Evolutionary conservation across 2,113 vertebrate genomes (phyloP).

Genomic region (Piaya cayana): DNA sequence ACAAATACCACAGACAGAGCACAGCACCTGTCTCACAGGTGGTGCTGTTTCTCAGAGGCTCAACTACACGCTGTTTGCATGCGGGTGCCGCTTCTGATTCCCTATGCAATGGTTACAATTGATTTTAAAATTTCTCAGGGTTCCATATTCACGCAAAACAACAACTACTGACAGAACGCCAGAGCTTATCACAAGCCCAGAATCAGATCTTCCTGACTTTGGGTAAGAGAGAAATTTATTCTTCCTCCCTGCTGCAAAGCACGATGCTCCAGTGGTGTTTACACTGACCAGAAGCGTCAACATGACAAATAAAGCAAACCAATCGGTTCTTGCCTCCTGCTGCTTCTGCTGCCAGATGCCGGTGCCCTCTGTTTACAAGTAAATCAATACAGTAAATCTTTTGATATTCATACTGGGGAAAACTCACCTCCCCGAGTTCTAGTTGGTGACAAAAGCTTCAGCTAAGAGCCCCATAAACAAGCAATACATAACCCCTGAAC

Average conservation of each 20-base stretch:
- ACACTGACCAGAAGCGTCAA: background rate
- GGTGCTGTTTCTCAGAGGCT: background rate
- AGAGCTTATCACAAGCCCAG: background rate
- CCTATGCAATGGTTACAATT: background rate
- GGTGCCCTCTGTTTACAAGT: background rate
- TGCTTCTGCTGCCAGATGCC: background rate
- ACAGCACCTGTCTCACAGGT: background rate
- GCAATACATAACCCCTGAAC: background rate
- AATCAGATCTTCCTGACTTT: background rate
- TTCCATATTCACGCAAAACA: background rate
- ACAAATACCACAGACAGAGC: background rate
- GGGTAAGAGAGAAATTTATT: background rate
- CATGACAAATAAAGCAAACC: background rate
- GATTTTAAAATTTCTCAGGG: background rate
- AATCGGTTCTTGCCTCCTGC: background rate
- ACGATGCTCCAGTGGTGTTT: background rate
- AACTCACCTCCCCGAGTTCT: background rate
- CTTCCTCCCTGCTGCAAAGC: constrained; percentile 4
- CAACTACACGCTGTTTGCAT: background rate
- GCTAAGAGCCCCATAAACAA: background rate
- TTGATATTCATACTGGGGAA: background rate
- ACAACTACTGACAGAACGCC: background rate
- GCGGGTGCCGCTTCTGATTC: background rate
- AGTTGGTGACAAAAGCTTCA: background rate
- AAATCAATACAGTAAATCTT: constrained; percentile 15